phyloP scores from a whole-genome alignment of 2,113 vertebrate species.

The Thymallus thymallus region DNA sequence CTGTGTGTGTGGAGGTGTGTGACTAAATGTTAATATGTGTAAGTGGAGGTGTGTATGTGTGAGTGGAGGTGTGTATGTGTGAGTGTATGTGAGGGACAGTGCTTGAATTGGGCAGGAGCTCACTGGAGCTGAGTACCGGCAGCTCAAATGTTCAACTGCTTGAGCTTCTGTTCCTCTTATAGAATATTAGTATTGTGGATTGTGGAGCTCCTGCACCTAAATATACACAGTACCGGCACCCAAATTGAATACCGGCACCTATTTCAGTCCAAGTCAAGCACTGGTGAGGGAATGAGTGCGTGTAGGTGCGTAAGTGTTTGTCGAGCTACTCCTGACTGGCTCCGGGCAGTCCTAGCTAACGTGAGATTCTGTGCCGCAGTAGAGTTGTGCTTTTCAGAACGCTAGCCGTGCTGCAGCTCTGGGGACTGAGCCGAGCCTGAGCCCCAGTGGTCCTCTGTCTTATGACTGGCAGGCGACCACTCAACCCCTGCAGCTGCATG shows the following conservation, averaged over 20 bases:
- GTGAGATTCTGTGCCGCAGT: constrained; percentile 69
- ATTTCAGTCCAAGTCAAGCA: too few relatives aligned
- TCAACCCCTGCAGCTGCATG: constrained; percentile 56
- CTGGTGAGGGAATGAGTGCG: constrained; percentile 45
- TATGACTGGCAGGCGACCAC: constrained; percentile 54
- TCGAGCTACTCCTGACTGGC: constrained; percentile 59
- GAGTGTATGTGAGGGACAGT: constrained; percentile 20
- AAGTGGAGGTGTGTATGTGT: constrained; percentile 51
- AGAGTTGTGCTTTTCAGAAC: constrained; percentile 61
- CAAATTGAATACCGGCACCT: too few relatives aligned
- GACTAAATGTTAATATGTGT: constrained; percentile 55
- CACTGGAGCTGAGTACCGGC: too few relatives aligned
- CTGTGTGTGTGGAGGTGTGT: constrained; percentile 60
- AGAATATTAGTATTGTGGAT: too few relatives aligned
- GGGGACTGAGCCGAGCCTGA: constrained; percentile 39
- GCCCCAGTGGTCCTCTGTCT: constrained; percentile 44
- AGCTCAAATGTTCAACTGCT: too few relatives aligned
- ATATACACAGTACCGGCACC: too few relatives aligned
- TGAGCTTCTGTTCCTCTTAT: too few relatives aligned
- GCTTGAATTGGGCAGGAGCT: too few relatives aligned
- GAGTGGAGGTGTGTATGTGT: constrained; percentile 5
- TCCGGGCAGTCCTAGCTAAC: constrained; percentile 59
- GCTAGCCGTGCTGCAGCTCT: constrained; percentile 49
- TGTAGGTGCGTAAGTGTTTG: constrained; percentile 70
- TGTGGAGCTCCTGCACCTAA: too few relatives aligned